Evolutionary conservation across 2,113 vertebrate genomes (phyloP), one percentile per base, ranked within the genome.

Genomic region (Globicephala melas): DNA sequence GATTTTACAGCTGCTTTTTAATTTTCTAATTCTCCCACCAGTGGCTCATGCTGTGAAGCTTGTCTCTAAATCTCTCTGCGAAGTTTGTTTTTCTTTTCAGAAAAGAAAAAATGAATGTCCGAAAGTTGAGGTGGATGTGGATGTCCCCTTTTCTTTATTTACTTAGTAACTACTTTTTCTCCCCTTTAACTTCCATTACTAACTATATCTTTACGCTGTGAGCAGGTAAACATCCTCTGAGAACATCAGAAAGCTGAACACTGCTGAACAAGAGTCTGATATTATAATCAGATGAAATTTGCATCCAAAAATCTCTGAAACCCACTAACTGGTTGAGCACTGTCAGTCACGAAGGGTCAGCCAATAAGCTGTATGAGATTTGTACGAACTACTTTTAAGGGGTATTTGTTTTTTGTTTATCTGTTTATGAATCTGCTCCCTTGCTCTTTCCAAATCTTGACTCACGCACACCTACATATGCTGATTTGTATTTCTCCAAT

Each of bases 61-160:
- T 76, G 6, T 82, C 31, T 74, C 62, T 93, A 60, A 95, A 47
- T 81, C 47, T 91, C 38, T 23, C 73, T 70, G 14, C 25, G 26
- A 58, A 74, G 10, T 95, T 86, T 89, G 9, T 92, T 94, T 93
- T 80, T 63, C 31, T 93, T 93, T 80, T 58, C 41, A 94, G 21
- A 73, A 91, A 88, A 58, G 31, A 41, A 47, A 71, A 68, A 63
- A 25, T 11, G 33, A 53, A 23, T 1, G 31, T 53, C 74, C 3
- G 9, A 38, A 96, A 70, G 28, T 2, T 89, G 71, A 63, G 15
- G 20, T 44, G 5, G 3, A 20, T n/a, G 6, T 55, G 44, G 26
- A 36, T 14, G 47, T 31, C 10, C 18, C 15, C 4, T 84, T 70
- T 90, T 90, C 20, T 82, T 44, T 53, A 65, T 17, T 55, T 70